These are phyloP conservation scores for Zoanthus solanderi DNA, from an alignment of 92 coral and sea anemone genomes.

Conservation along the genomic window DNA sequence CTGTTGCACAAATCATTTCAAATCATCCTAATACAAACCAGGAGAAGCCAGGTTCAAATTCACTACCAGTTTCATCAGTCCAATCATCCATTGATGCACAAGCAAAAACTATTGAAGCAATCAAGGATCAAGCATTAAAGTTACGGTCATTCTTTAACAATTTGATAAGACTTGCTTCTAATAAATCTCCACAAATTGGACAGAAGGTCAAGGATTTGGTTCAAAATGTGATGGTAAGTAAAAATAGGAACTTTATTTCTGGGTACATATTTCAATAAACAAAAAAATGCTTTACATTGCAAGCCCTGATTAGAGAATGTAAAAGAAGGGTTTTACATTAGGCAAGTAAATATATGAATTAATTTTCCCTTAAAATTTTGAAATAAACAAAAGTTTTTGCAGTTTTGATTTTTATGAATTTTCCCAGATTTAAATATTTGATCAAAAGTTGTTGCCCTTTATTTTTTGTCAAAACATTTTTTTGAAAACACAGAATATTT, in stretches of 20 bases:
- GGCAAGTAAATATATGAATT: too few species aligned
- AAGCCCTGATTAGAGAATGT: too few species aligned
- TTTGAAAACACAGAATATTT: too few species aligned
- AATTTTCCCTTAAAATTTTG: too few species aligned
- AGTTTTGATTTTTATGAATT: too few species aligned
- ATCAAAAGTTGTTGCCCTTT: too few species aligned
- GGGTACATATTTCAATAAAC: too few species aligned
- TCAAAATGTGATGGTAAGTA: constrained; percentile 94
- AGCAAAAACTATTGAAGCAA: constrained; percentile 72
- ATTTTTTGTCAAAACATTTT: too few species aligned
- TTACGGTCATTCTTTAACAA: constrained; percentile 88
- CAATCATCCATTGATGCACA: constrained; percentile 69
- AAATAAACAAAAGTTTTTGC: too few species aligned
- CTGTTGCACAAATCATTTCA: constrained; percentile 53
- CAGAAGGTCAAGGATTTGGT: constrained; percentile 92
- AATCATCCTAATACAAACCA: constrained; percentile 56
- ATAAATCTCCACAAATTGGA: constrained; percentile 94
- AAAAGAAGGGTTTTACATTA: too few species aligned
- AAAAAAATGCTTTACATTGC: too few species aligned
- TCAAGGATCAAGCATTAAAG: constrained; percentile 91
- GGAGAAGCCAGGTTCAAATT: constrained; percentile 52
- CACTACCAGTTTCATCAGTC: constrained; percentile 45
- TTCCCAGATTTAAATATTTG: too few species aligned
- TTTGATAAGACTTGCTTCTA: constrained; percentile 93
- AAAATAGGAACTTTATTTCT: background rate